Conservation (phyloP, 2,797 vertebrate genomes). For the Diplodus sargus region DNA sequence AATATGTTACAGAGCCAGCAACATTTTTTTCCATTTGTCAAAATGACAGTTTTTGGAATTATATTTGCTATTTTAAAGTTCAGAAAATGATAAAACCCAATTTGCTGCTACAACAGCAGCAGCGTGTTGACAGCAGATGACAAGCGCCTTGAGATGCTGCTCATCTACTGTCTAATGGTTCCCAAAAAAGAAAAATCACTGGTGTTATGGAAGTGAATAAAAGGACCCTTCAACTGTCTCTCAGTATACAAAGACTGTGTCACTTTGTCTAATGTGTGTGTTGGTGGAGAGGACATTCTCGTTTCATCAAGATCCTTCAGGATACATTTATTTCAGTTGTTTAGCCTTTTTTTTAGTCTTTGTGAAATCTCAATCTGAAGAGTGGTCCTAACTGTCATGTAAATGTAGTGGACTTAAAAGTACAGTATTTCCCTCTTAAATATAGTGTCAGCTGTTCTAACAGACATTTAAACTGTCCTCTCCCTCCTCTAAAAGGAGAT, state of each 20-base stretch:
- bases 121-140: background rate
- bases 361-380: background rate
- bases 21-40: background rate
- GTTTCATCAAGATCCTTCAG: background rate
- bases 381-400: background rate
- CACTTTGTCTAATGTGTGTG: background rate
- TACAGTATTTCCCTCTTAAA: background rate
- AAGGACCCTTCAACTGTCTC: constrained; percentile 16
- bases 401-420: background rate
- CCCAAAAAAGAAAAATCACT: constrained; percentile 1
- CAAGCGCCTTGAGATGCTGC: background rate
- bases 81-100: background rate
- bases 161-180: constrained; percentile 7
- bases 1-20: background rate
- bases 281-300: background rate
- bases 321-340: background rate
- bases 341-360: background rate
- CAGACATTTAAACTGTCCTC: background rate
- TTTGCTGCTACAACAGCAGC: background rate
- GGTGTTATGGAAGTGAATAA: constrained; percentile 18
- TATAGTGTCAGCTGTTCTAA: background rate
- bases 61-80: background rate
- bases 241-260: background rate
- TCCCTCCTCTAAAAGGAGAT: background rate
- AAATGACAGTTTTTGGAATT: background rate